Evolutionary conservation across 2,797 vertebrate genomes (phyloP), one percentile per base, ranked within the genome.

Genomic region (Bryconaethiops microstoma): DNA sequence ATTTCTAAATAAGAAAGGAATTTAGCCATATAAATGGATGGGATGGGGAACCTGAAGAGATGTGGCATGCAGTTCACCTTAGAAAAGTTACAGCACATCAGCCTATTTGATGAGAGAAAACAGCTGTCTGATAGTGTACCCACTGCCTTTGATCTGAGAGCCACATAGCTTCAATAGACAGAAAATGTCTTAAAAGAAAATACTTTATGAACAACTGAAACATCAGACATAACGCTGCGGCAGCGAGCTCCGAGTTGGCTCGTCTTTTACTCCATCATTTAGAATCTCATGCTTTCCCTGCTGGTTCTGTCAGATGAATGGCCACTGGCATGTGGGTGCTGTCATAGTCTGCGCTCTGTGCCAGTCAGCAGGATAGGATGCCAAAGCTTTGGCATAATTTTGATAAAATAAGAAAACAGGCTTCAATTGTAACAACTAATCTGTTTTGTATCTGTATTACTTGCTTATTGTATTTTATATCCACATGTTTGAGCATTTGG

Each of bases 31-130:
- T 21, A 50, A 70, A 29, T 35, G 35, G 4, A 35, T 35, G 35
- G 35, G 35, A 35, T 35, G 4, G 35, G 4, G 59, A 77, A 60
- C 57, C n/a, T 62, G 35, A 69, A 74, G n/a, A 60, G 39, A 77
- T 77, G 55, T 19, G 29, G 63, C 52, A 76, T 19, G 59, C 45
- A 50, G 59, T 62, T 76, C 25, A 62, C 57, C 48, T 67, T 74
- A 65, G 52, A 40, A 85, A 82, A 74, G 76, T 79, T 60, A 59
- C 77, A 77, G 77, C 68, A 82, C 76, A 76, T 84, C 85, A 86
- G 77, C 79, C 74, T 74, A 77, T 83, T 82, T 86, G 76, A 83
- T 83, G 59, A 77, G 74, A 75, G 80, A 84, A 86, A 85, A 84
- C 74, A 88, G 42, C 59, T 80, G 82, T 81, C 84, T 83, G 70